Evolutionary conservation across 2,113 vertebrate species (phyloP), one percentile per base, ranked within the genome.

Genomic region (Empidonax alnorum): DNA sequence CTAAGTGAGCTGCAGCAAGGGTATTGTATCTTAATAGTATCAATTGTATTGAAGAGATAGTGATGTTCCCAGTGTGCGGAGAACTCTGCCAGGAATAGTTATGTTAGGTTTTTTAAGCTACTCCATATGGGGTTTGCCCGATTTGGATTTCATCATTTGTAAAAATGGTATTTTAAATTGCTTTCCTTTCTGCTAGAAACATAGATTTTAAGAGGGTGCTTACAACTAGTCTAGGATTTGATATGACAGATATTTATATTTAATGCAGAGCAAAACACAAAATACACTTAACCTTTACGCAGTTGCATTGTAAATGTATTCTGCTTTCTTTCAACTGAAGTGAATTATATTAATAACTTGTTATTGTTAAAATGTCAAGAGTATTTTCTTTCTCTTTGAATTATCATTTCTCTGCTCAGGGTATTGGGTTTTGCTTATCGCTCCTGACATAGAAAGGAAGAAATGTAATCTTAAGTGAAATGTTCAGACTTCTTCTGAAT

Each of bases 361-460:
- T 96, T 97, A 97, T 96, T 98, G 93, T 97, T 96, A 97, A 97
- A 97, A 97, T 97, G 94, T 98, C 97, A 98, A 95, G 95, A 95
- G 87, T 96, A 87, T 97, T 98, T 97, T 97, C 93, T 96, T 96
- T 97, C 95, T 95, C 91, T 97, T 97, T 91, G 94, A 97, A 95
- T 97, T 95, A 97, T 97, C 89, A 93, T 97, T 97, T 97, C 85
- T 97, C 69, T 96, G 76, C 75, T 95, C 77, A 95, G 84, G 77
- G 78, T 96, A 92, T 82, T 96, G 93, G 72, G 81, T 95, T 97
- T 97, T 96, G 87, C 96, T 97, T 96, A 98, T 95, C 58, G 5
- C 56, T 95, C 22, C 86, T 97, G 94, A 96, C 90, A 97, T 71
- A 72, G 90, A 95, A 93, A 90, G 63, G 90, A 96, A 97, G 78